phyloP scores from a whole-genome alignment of 2,797 vertebrate species.

The Dipus sagitta region DNA sequence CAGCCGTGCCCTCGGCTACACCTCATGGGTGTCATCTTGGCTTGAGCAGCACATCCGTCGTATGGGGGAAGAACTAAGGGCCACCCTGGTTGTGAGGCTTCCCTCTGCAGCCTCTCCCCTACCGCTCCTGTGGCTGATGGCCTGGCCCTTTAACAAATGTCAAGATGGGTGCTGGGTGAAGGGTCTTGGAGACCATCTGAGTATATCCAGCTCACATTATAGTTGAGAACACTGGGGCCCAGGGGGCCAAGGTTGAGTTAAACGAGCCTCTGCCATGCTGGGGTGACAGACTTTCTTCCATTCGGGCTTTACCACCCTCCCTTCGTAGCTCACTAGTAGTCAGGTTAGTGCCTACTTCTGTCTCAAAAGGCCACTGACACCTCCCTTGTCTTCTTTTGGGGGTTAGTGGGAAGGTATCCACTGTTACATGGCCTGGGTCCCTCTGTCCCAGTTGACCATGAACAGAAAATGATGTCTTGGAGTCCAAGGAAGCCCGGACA shows the following conservation, averaged over 20 bases:
- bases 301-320: neutral
- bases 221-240: neutral
- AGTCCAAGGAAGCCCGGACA: neutral
- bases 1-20: neutral
- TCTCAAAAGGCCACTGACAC: neutral
- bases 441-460: neutral
- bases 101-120: neutral
- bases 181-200: neutral
- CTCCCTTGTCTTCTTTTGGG: neutral
- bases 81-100: neutral
- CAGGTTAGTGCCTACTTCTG: neutral
- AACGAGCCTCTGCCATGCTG: neutral
- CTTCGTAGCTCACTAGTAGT: neutral
- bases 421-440: neutral
- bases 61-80: neutral
- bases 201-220: neutral
- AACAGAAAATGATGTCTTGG: neutral
- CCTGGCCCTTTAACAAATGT: neutral
- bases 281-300: fast-evolving
- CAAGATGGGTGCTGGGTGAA: neutral
- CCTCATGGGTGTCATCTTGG: fast-evolving
- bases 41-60: neutral
- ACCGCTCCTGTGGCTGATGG: neutral
- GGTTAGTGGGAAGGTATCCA: neutral
- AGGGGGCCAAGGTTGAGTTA: fast-evolving